Conservation (phyloP, 2,888 invertebrate species). For the Diplolepis rosae region DNA sequence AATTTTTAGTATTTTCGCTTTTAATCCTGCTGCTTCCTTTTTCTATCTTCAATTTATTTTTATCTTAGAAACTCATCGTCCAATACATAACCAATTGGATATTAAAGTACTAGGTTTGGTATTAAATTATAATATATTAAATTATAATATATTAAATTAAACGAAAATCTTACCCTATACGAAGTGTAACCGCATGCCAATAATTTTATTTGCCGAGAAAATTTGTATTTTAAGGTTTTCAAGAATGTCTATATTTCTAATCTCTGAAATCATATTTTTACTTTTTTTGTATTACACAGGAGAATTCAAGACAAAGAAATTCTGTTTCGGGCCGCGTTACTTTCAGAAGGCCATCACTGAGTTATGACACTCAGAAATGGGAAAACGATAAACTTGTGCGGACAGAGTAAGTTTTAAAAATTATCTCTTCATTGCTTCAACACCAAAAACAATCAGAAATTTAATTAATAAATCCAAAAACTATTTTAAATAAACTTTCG, state of each 20-base stretch:
- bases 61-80: too few relatives aligned
- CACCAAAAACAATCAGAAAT: not conserved
- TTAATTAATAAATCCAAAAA: not conserved
- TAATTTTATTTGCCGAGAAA: too few relatives aligned
- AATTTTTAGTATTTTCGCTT: not conserved
- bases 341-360: conserved; percentile 67
- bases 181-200: not conserved
- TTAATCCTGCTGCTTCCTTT: not conserved
- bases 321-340: conserved; percentile 67
- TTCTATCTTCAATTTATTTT: too few relatives aligned
- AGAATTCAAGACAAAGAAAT: conserved; percentile 63
- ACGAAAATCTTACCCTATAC: too few relatives aligned
- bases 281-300: conserved; percentile 48
- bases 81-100: too few relatives aligned
- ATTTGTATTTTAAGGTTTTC: too few relatives aligned
- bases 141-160: too few relatives aligned
- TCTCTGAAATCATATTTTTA: not conserved
- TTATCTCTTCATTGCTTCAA: not conserved
- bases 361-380: conserved; percentile 62
- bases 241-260: too few relatives aligned
- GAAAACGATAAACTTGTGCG: conserved; percentile 64
- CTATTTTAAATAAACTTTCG: not conserved
- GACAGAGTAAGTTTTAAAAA: conserved; percentile 61
- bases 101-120: too few relatives aligned
- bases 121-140: too few relatives aligned